Evolutionary conservation across 1,140 invertebrate genomes (phyloP).

Genomic region (Tetramorium alpestre): DNA sequence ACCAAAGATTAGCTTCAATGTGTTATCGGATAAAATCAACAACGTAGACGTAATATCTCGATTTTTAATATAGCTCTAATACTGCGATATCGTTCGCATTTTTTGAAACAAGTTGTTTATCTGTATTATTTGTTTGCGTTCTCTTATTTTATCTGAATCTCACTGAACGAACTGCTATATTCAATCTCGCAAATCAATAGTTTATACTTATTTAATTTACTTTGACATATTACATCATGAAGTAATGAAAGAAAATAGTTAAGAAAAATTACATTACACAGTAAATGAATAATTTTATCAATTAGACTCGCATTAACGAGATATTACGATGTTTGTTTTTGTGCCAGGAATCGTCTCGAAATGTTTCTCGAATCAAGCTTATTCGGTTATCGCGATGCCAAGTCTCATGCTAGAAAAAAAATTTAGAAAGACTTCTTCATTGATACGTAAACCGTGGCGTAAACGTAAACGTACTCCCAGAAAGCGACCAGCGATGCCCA

Average conservation of each 20-base stretch:
- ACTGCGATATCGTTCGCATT: neutral
- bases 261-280: no score
- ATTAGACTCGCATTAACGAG: neutral
- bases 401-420: neutral
- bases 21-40: slow-evolving; percentile 29
- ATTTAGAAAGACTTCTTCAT: neutral
- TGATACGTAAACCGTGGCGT: neutral
- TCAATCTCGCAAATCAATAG: neutral
- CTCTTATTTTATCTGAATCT: neutral
- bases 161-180: neutral
- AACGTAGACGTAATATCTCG: neutral
- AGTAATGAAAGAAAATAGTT: neutral
- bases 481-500: slow-evolving; percentile 81
- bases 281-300: slow-evolving; percentile 9
- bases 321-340: neutral
- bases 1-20: slow-evolving; percentile 30
- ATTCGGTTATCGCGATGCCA: neutral
- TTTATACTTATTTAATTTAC: neutral
- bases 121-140: neutral
- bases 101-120: neutral
- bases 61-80: neutral
- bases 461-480: slow-evolving; percentile 75
- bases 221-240: neutral
- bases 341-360: neutral
- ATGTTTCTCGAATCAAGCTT: neutral